Evolutionary conservation across 1,140 invertebrate genomes (phyloP).

Genomic region (Rhynchophorus ferrugineus): DNA sequence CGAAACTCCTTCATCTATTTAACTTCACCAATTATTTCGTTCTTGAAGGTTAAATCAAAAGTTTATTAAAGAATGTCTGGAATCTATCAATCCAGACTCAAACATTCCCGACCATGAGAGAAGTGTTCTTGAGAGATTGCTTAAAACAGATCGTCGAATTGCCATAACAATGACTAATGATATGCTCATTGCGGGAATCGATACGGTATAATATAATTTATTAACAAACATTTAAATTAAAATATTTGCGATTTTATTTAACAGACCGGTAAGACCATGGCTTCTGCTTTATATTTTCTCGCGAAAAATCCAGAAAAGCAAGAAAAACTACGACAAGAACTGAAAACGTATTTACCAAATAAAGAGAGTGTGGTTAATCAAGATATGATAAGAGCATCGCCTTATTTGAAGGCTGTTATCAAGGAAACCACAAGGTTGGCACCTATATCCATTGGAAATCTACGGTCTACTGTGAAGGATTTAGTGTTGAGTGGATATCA

Average conservation of each 20-base stretch:
- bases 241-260: slow-evolving; percentile 1
- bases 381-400: slow-evolving; percentile 46
- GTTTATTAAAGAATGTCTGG: slow-evolving; percentile 37
- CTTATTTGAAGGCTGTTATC: slow-evolving; percentile 57
- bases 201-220: slow-evolving; percentile 49
- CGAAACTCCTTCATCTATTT: background rate
- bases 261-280: slow-evolving; percentile 30
- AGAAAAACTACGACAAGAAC: slow-evolving; percentile 29
- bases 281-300: slow-evolving; percentile 27
- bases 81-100: slow-evolving; percentile 33
- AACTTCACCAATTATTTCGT: slow-evolving; percentile 4
- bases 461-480: slow-evolving; percentile 46
- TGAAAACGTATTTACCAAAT: slow-evolving; percentile 22
- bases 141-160: slow-evolving; percentile 45
- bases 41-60: slow-evolving; percentile 26
- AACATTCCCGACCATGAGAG: slow-evolving; percentile 32
- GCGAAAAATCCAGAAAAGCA: slow-evolving; percentile 30
- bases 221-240: background rate
- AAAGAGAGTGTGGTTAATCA: slow-evolving; percentile 30
- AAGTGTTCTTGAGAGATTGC: slow-evolving; percentile 49
- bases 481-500: slow-evolving; percentile 50
- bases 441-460: slow-evolving; percentile 46
- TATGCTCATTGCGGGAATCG: slow-evolving; percentile 68
- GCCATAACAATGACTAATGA: slow-evolving; percentile 61
- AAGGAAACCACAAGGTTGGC: slow-evolving; percentile 55